Evolutionary conservation across 1,140 invertebrate genomes (phyloP).

Genomic region (Cryptotermes secundus): DNA sequence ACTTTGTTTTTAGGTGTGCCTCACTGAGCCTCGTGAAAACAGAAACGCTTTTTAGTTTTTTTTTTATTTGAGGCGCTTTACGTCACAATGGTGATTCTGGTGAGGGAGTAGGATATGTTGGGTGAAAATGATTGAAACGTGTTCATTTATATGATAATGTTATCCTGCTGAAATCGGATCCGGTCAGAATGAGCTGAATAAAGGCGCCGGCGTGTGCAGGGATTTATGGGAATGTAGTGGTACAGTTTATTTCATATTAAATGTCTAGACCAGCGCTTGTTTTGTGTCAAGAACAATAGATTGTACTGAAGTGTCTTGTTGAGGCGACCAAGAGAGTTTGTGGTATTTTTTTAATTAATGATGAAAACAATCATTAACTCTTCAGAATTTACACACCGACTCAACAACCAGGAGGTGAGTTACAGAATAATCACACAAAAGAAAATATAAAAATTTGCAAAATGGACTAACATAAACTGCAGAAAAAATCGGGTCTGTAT

Average conservation of each 20-base stretch:
- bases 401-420: no score
- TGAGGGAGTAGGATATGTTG: background rate
- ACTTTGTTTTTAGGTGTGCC: background rate
- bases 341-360: no score
- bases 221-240: background rate
- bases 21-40: background rate
- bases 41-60: background rate
- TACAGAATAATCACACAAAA: no score
- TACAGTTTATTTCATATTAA: background rate
- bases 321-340: no score
- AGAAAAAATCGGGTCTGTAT: no score
- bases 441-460: no score
- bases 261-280: background rate
- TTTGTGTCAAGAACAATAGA: background rate
- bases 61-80: background rate
- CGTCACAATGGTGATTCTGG: no score
- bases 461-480: no score
- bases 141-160: conserved; percentile 8
- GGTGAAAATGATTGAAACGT: background rate
- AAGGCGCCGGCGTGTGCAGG: background rate
- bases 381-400: no score
- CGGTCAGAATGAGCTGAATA: background rate
- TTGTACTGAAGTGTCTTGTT: background rate
- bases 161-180: background rate
- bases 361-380: no score